Base-by-base conservation (phyloP, 1,140 invertebrate species). In the Aphidius gifuensis region DNA sequence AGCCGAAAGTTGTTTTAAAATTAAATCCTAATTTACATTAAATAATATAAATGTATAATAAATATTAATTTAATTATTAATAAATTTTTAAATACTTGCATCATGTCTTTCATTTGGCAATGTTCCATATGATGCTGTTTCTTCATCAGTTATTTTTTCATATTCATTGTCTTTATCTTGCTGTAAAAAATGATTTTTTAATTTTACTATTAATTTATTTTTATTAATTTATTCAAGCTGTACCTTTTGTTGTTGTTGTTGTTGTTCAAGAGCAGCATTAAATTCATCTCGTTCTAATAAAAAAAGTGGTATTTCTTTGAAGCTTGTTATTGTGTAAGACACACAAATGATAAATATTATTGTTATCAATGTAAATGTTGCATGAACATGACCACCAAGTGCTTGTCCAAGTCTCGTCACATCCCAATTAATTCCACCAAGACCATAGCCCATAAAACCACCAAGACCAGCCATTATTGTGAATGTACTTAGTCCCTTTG, bases 381-480 rank as follows among this genome's bases (percentile, higher is more conserved):
- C 91, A 61, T 91, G 84, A 0, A 97, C 89, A 73, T 98, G 95
- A 9, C 92, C 93, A 57, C 92, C 92, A 5, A 96, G 84, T 61
- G 90, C 76, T 38, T 84, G 75, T 3, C 90, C 92, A 64, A 96
- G 83, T 59, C 85, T 80, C 0, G 91, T 94, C 48, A 85, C 86
- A 72, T 96, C 92, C 96, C 96, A 98, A 75, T 97, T 91, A 38
- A 97, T 90, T 0, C 92, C 94, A 11, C 95, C 94, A 68, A 98
- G 85, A 4, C 90, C 88, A 74, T 98, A 98, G 0, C 96, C 96
- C 74, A 97, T 86, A 68, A 92, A 92, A 9, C 96, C 96, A 6
- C 96, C 96, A 0, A 97, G 79, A 0, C 96, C 96, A 2, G 96
- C 95, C 94, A 98, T 97, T 61, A 97, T 87, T 0, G 95, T 97